Evolutionary conservation across 2,113 vertebrate genomes (phyloP), one percentile per base, ranked within the genome.

Genomic region (Mobula hypostoma): DNA sequence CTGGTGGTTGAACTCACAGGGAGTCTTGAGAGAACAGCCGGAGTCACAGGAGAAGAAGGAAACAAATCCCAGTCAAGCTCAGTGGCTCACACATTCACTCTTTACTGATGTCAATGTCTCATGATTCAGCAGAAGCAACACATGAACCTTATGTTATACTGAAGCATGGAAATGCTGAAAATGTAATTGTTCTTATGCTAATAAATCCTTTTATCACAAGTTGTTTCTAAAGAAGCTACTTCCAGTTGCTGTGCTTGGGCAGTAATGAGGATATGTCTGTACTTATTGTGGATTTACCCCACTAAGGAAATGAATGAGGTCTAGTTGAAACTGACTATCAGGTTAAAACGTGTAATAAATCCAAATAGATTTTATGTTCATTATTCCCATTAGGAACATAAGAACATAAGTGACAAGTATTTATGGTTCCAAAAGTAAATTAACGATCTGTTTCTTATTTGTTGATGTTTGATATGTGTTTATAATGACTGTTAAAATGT

Each of bases 191-290:
- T 63, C 56, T 63, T 63, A 61, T 66, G 85, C 29, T 90, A 90
- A 90, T 90, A 32, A 90, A 90, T 90, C 85, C n/a, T 90, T 66
- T 32, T 66, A 90, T 63, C 61, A 2, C 61, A 90, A 66, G 36
- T 66, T 66, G 29, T 90, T 90, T 48, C 66, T 66, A 68, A 66
- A 66, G 85, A 66, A 90, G 32, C 29, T 63, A 32, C 61, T 66
- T 66, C 61, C 21, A 29, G 1, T 32, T 19, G 85, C 61, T 66
- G 61, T 36, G 61, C n/a, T 68, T 90, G 85, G 61, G 27, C 85
- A 90, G 85, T 6, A 68, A 15, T 32, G 29, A 61, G n/a, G 14
- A 90, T 24, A 19, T 66, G 61, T 66, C 15, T 32, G 85, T 32
- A 36, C 15, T 82, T n/a, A 68, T n/a, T 66, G 29, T 90, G n/a